Evolutionary conservation across 1,140 invertebrate genomes (phyloP), one percentile per base, ranked within the genome.

Genomic region (Drosophila virilis): DNA sequence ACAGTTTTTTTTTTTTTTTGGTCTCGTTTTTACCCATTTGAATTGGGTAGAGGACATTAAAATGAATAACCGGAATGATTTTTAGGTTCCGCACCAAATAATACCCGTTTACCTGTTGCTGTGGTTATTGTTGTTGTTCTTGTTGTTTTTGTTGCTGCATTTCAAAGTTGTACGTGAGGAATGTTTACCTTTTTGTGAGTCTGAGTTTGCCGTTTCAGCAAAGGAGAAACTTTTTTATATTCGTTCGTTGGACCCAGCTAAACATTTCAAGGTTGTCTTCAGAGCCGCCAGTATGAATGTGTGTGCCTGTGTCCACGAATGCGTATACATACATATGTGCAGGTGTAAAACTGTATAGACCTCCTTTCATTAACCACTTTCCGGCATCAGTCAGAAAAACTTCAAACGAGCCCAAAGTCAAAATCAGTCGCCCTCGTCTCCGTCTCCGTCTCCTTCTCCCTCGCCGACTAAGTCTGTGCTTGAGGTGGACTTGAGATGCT

Each of bases 161-260:
- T 60, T 73, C 65, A 60, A 66, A 72, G 10, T 54, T 74, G 66
- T 57, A 61, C 71, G 71, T 74, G 71, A 69, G 71, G 65, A 74
- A 74, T 74, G 65, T 78, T 78, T 75, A 45, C 55, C 46, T 75
- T 74, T 74, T 70, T 74, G 72, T 74, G 58, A 52, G 67, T 74
- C 72, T 70, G 72, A 69, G 71, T 69, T 74, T 74, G 66, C 71
- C 66, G 67, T 70, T 69, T 61, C 58, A 74, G 57, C 64, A 74
- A 71, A 74, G 64, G 59, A 70, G 66, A 74, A 74, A 74, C 60
- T 77, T 78, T 78, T 40, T 86, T 88, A 78, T 88, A 83, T 74
- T 74, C 83, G 83, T 88, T 88, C 83, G 80, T 88, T 88, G 83
- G 84, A 89, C 83, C 68, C 83, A 66, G 75, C 84, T 65, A 69